A percentile compares a stretch with the other conserved stretches of the same genome.
phyloP scores from a whole-genome alignment of 2,888 invertebrate species.

The Drosophila mimica region DNA sequence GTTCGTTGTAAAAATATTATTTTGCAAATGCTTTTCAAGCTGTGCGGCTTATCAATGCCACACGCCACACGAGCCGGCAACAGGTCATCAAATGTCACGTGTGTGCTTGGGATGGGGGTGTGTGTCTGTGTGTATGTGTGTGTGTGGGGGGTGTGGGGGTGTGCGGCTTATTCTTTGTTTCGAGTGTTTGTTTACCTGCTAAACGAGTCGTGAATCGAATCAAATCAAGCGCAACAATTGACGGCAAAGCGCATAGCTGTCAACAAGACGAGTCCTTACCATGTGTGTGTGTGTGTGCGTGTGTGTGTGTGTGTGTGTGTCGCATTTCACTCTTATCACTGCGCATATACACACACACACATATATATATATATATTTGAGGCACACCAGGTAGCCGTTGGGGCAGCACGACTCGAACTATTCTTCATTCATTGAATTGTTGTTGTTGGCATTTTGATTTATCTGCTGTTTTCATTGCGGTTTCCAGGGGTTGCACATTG shows the following conservation, averaged over 20 bases:
- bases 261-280: conserved; percentile 20
- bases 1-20: background rate
- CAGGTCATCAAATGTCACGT: conserved; percentile 29
- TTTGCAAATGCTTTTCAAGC: background rate
- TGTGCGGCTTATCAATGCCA: background rate
- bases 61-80: conserved; percentile 14
- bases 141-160: background rate
- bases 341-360: background rate
- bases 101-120: background rate
- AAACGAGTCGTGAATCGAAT: conserved; percentile 35
- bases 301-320: conserved; percentile 1
- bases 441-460: conserved; percentile 50
- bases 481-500: conserved; percentile 8
- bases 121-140: background rate
- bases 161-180: conserved; percentile 16
- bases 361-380: background rate
- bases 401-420: conserved; percentile 11
- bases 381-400: conserved; percentile 5
- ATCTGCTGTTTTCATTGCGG: conserved; percentile 43
- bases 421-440: conserved; percentile 28
- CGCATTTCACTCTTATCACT: conserved; percentile 11
- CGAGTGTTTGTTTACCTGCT: conserved; percentile 34
- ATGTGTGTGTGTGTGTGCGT: background rate
- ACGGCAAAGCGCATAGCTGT: conserved; percentile 29
- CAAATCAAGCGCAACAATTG: conserved; percentile 42